Base-by-base conservation (phyloP, 1,140 invertebrate genomes). In the Brachionus calyciflorus region DNA sequence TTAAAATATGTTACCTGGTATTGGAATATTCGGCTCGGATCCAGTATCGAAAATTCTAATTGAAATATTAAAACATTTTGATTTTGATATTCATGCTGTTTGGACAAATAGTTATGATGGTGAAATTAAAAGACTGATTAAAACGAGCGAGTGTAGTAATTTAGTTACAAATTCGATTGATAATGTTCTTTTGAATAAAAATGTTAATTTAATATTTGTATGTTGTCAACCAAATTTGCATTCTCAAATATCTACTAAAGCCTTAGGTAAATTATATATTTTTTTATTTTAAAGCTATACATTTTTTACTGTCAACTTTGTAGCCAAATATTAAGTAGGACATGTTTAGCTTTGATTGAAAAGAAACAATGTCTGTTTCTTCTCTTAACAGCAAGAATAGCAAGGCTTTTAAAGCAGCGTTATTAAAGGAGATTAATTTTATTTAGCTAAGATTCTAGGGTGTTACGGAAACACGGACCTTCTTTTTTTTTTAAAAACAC, bases 181-280 rank as follows among this genome's bases (percentile, higher is more conserved):
- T 49, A 49, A 12, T 30, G 69, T 73, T 41, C 46, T 73, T 21
- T 41, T 73, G 17, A 55, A 73, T 21, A 73, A 73, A 41, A 49
- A 73, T 41, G 69, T 73, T 26, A 48, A 73, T 33, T 21, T 73
- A 17, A 14, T 73, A 3, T 73, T 73, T 30, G 69, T 73, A 10
- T 73, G 69, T 28, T 73, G 69, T 26, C 69, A 73, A 24, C 69
- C 69, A 9, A 73, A 73, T 73, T 73, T 73, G 19, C 69, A 73
- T 49, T 49, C 69, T 12, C 69, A 73, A 73, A 73, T 73, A 21
- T 49, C 44, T 9, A 73, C 46, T 21, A 73, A 73, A 73, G 69
- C 69, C 9, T 40, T 73, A 41, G 55, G 55, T 60, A 60, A 5
- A 37, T 9, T 9, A 5, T 37, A 5, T 37, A 5, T 37, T 37